Percentiles rank a stretch among this genome's conserved stretches.
Evolutionary conservation across 2,113 vertebrate species (phyloP).

Genomic region (Mixornis gularis): DNA sequence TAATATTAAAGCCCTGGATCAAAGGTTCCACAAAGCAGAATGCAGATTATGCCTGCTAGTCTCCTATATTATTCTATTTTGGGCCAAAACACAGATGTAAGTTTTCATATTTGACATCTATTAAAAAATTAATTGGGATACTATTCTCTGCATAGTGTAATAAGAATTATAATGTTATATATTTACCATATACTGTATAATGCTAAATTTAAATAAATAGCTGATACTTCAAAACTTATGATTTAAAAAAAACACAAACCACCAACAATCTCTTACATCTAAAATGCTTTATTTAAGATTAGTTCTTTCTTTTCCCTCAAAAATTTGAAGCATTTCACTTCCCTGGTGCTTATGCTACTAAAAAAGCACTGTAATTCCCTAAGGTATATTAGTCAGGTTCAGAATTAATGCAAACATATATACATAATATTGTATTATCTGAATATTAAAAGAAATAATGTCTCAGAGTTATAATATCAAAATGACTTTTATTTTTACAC

Average conservation of each 20-base stretch:
- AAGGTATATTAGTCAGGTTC: neutral
- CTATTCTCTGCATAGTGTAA: neutral
- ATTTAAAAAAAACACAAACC: neutral
- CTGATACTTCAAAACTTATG: neutral
- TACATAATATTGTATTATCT: neutral
- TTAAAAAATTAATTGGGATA: neutral
- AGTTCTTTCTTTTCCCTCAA: neutral
- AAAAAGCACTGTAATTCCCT: neutral
- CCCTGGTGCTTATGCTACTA: neutral
- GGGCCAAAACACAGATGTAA: neutral
- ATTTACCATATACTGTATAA: neutral
- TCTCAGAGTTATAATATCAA: neutral
- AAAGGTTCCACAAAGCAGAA: neutral
- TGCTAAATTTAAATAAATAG: neutral
- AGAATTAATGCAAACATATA: neutral
- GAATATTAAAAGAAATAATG: neutral
- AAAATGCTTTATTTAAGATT: neutral
- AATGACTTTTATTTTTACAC: neutral
- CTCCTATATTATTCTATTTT: neutral
- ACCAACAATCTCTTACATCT: neutral
- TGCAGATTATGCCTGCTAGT: neutral
- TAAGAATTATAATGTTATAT: neutral
- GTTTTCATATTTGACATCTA: neutral
- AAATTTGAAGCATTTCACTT: neutral
- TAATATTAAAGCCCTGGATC: neutral